These are phyloP conservation scores for Microcebus murinus DNA, from an alignment of 2,113 vertebrate genomes.

Conservation along the genomic window DNA sequence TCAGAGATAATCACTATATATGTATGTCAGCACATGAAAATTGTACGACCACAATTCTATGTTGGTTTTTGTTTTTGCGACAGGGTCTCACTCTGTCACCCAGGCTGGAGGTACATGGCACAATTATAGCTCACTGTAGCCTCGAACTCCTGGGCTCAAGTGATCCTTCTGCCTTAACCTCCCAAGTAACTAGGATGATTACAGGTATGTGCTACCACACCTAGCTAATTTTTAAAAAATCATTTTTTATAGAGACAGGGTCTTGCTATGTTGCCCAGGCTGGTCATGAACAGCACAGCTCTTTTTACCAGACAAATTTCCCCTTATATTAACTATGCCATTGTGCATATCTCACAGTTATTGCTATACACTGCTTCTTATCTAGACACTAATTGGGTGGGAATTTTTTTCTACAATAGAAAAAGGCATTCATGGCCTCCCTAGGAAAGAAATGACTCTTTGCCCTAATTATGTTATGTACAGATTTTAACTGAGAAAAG, in stretches of 20 bases:
- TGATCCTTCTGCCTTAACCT: too few relatives aligned
- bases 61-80: too few relatives aligned
- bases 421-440: neutral
- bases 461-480: neutral
- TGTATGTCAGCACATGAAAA: neutral
- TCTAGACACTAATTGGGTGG: neutral
- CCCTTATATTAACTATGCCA: neutral
- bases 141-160: too few relatives aligned
- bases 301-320: neutral
- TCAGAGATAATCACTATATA: neutral
- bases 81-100: too few relatives aligned
- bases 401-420: neutral
- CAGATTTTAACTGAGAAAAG: neutral
- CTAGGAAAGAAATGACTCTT: neutral
- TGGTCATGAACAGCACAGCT: neutral
- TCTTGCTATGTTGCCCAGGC: too few relatives aligned
- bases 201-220: too few relatives aligned
- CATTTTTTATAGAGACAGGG: too few relatives aligned
- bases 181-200: too few relatives aligned
- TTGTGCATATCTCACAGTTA: neutral
- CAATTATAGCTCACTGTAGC: too few relatives aligned
- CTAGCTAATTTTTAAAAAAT: too few relatives aligned
- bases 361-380: neutral
- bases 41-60: too few relatives aligned
- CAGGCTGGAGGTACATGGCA: too few relatives aligned